Evolutionary conservation across 2,888 invertebrate genomes (phyloP), one percentile per base, ranked within the genome.

Genomic region (Caenorhabditis imperialis): DNA sequence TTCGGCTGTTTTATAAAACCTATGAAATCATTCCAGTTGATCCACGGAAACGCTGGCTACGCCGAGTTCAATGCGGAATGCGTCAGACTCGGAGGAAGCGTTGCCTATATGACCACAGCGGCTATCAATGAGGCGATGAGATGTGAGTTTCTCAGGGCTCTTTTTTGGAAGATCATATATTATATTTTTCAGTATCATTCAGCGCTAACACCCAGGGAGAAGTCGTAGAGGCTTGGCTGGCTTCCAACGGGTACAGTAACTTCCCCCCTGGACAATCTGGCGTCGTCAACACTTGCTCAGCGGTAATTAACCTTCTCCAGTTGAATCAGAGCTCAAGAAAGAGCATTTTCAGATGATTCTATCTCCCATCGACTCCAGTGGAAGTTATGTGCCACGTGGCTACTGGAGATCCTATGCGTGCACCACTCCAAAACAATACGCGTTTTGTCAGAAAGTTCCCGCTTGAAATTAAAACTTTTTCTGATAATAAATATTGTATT

Each of bases 111-210:
- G 1, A 40, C 45, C 12, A 48, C 53, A 30, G 22, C 38, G 1
- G 53, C n/a, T 14, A 60, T 60, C 48, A 70, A 70, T 47, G 69
- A 70, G 23, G 53, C 54, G 0, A 18, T 70, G 18, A 60, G 60
- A 60, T 33, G 69, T 70, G 18, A 38, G 33, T 25, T 33, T 18
- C 30, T 12, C n/a, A 4, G 25, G 8, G 33, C 33, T 22, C 5
- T 18, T n/a, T n/a, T n/a, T n/a, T n/a, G n/a, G n/a, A n/a, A n/a
- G n/a, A n/a, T n/a, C n/a, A 23, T 6, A 16, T 23, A 22, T 33
- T 7, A 30, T 30, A n/a, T 27, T 22, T 53, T 62, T 12, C 63
- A 63, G 55, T 47, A 23, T 47, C 63, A 22, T 63, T 47, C 48
- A 54, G 54, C 40, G 47, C 63, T 0, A 63, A 63, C 40, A 48